Evolutionary conservation across 2,797 vertebrate genomes (phyloP).

Genomic region (Scolopax bukidnonensis): DNA sequence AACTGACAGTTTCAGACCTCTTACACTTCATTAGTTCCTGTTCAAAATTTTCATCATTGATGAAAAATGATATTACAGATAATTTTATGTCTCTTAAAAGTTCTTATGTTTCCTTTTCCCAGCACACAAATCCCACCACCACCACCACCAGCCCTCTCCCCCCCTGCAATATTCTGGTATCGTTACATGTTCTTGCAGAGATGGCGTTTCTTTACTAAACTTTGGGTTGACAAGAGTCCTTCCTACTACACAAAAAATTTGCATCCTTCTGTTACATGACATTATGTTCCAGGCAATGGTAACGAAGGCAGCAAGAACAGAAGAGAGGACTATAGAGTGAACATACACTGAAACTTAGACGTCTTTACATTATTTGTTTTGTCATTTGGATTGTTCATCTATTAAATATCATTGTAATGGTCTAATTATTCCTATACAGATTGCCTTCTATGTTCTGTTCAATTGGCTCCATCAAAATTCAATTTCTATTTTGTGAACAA

Average conservation of each 20-base stretch:
- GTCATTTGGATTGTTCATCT: neutral
- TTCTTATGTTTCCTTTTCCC: neutral
- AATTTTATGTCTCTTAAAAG: neutral
- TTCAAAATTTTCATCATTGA: neutral
- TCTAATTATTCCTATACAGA: neutral
- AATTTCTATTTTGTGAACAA: neutral
- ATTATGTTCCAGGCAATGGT: neutral
- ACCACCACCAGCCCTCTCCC: too few species aligned
- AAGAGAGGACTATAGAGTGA: neutral
- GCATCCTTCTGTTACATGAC: neutral
- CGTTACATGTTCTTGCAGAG: neutral
- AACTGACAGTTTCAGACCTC: neutral
- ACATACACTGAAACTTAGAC: fast-evolving
- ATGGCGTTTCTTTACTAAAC: neutral
- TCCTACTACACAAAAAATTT: neutral
- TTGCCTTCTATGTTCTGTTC: neutral
- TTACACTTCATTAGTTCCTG: neutral
- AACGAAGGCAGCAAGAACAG: neutral
- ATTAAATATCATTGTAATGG: neutral
- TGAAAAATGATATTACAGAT: neutral
- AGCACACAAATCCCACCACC: too few species aligned
- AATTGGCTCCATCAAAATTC: neutral
- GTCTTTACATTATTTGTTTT: neutral
- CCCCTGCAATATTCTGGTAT: neutral
- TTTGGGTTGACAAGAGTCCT: neutral